Conservation (phyloP, 2,113 vertebrate genomes). For the Eurypyga helias region DNA sequence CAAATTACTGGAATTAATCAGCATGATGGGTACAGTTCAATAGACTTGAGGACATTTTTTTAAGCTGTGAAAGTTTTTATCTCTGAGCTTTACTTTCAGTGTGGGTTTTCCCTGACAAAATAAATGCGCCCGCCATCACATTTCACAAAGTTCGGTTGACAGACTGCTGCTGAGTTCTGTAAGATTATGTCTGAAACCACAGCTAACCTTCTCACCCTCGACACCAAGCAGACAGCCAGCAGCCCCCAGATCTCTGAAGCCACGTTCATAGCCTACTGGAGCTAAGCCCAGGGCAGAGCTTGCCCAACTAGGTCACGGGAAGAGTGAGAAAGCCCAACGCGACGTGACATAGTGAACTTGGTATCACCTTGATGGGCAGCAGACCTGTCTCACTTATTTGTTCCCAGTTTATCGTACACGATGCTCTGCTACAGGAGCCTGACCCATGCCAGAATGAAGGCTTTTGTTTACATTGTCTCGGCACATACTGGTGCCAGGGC, state of each 20-base stretch:
- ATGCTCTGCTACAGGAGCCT: not conserved
- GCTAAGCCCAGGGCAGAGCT: not conserved
- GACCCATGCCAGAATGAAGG: not conserved
- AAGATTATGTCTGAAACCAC: not conserved
- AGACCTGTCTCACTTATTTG: not conserved
- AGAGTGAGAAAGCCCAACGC: fast-evolving
- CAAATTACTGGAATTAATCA: not conserved
- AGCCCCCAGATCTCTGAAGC: not conserved
- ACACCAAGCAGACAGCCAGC: not conserved
- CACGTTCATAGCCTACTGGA: not conserved
- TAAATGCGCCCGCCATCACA: fast-evolving
- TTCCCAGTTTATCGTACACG: not conserved
- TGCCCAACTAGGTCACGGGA: not conserved
- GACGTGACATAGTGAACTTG: not conserved
- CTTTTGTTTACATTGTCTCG: not conserved
- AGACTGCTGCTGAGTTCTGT: not conserved
- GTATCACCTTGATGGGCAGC: fast-evolving
- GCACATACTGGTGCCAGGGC: fast-evolving
- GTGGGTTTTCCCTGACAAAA: not conserved
- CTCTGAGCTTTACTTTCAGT: not conserved
- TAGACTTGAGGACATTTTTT: not conserved
- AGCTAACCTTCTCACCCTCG: not conserved
- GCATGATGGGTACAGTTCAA: not conserved
- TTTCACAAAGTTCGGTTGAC: not conserved
- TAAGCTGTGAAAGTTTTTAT: not conserved